Conservation (phyloP, 2,113 vertebrate genomes). For the Fregata magnificens region DNA sequence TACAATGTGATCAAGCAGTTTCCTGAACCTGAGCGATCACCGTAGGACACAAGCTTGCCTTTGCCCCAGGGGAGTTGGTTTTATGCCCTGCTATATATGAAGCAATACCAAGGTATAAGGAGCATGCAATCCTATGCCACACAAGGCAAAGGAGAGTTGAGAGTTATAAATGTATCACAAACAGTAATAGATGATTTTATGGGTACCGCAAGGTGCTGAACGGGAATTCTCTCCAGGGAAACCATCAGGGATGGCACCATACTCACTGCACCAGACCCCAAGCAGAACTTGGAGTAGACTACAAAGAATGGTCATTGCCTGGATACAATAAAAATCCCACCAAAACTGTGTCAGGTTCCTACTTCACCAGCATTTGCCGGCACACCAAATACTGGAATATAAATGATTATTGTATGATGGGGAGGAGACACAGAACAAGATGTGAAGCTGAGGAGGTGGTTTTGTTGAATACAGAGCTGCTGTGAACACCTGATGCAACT, state of each 20-base stretch:
- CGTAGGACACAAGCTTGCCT: not conserved
- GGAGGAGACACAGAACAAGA: not conserved
- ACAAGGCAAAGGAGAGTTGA: not conserved
- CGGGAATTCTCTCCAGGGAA: not conserved
- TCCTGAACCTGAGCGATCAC: not conserved
- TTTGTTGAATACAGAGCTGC: not conserved
- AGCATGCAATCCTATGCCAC: not conserved
- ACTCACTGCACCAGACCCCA: not conserved
- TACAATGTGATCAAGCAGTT: not conserved
- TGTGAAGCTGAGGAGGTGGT: not conserved
- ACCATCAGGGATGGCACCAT: not conserved
- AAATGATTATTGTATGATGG: not conserved
- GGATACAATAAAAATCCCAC: not conserved
- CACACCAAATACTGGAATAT: not conserved
- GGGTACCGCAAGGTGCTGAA: not conserved
- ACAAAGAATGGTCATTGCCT: not conserved
- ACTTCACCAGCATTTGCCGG: not conserved
- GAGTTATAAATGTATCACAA: not conserved
- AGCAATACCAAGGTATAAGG: not conserved
- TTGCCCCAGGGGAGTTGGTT: not conserved
- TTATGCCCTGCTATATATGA: not conserved
- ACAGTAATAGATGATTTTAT: not conserved
- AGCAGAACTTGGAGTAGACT: not conserved
- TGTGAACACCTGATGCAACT: fast-evolving
- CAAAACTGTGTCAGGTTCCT: not conserved